phyloP scores from a whole-genome alignment of 2,797 vertebrate species.

The Hipposideros larvatus region DNA sequence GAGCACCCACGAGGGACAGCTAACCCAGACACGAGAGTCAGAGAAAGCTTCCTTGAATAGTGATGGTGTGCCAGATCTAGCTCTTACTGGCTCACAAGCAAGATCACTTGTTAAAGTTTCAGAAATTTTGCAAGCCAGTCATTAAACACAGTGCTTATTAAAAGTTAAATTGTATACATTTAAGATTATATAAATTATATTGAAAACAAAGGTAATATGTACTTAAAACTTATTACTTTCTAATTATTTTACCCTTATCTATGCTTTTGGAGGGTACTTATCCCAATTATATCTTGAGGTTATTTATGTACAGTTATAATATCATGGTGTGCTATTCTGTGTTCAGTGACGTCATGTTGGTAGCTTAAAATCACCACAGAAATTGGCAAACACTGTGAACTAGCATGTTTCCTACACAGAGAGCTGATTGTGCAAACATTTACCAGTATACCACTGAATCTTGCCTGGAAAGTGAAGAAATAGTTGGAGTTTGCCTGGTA shows the following conservation, averaged over 20 bases:
- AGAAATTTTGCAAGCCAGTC: neutral
- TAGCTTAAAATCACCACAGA: neutral
- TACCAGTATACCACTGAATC: neutral
- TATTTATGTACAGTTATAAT: neutral
- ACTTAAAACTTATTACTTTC: neutral
- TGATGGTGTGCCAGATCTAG: accelerated
- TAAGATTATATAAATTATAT: neutral
- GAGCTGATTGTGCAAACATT: neutral
- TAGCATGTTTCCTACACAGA: neutral
- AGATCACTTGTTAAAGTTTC: neutral
- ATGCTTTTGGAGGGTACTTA: neutral
- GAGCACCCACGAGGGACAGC: neutral
- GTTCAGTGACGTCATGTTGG: neutral
- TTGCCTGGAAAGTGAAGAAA: neutral
- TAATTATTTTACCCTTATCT: neutral
- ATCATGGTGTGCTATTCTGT: neutral
- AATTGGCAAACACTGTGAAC: neutral
- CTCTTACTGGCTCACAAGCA: neutral
- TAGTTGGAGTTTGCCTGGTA: neutral
- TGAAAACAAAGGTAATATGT: neutral
- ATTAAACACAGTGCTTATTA: neutral
- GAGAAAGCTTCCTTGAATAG: neutral
- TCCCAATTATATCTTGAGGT: neutral
- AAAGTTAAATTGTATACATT: neutral
- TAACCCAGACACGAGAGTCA: neutral